Conservation (phyloP, 2,888 invertebrate genomes). For the Hylaea fasciaria region DNA sequence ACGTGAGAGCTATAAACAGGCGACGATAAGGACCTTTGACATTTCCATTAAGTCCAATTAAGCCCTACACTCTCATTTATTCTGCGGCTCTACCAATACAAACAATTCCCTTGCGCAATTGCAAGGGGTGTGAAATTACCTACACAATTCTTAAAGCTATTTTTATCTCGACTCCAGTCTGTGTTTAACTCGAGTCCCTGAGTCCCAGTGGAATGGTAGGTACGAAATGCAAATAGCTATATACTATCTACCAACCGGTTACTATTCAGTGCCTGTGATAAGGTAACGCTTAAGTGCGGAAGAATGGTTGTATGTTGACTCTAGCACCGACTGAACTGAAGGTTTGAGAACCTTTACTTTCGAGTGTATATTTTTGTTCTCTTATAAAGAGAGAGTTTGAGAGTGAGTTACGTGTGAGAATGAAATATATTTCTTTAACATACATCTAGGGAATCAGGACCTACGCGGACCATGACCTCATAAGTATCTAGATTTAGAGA, state of each 20-base stretch:
- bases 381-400: too few relatives aligned
- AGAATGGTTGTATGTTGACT: conserved; percentile 40
- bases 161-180: too few relatives aligned
- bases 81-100: conserved; percentile 29
- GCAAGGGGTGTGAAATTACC: conserved; percentile 45
- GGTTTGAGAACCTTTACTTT: too few relatives aligned
- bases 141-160: not conserved
- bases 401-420: too few relatives aligned
- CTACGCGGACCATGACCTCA: too few relatives aligned
- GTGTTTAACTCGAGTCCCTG: conserved; percentile 46
- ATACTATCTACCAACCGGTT: conserved; percentile 62
- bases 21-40: conserved; percentile 60
- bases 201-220: conserved; percentile 50
- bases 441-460: too few relatives aligned
- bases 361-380: too few relatives aligned
- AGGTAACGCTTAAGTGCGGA: conserved; percentile 49
- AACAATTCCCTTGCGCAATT: conserved; percentile 57
- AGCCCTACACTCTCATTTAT: conserved; percentile 33
- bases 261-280: conserved; percentile 48
- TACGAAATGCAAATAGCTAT: conserved; percentile 65
- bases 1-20: conserved; percentile 44
- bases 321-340: conserved; percentile 5
- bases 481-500: too few relatives aligned
- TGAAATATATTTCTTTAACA: too few relatives aligned
- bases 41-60: conserved; percentile 65